Percentiles rank a stretch among this genome's conserved stretches.
Evolutionary conservation across 1,140 invertebrate genomes (phyloP).

Genomic region (Delia radicum): DNA sequence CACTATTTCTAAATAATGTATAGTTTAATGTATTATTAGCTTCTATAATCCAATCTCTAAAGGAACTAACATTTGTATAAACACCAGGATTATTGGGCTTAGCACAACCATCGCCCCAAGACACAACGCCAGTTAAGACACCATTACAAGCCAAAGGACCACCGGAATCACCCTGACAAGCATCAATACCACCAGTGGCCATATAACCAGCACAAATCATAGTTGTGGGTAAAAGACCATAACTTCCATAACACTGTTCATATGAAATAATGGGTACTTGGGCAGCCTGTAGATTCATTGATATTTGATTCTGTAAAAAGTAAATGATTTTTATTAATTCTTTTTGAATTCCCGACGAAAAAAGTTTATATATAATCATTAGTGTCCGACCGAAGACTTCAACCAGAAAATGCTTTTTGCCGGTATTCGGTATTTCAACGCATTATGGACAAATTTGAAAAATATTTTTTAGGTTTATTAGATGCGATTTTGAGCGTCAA

Average conservation of each 20-base stretch:
- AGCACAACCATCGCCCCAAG: conserved; percentile 68
- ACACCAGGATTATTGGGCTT: conserved; percentile 60
- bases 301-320: not conserved
- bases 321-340: not conserved
- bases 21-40: conserved; percentile 39
- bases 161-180: conserved; percentile 65
- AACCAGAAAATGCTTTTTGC: too few species aligned
- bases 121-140: conserved; percentile 62
- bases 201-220: conserved; percentile 30
- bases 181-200: not conserved
- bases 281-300: not conserved
- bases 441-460: too few species aligned
- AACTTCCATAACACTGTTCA: not conserved
- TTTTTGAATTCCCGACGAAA: too few species aligned
- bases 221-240: not conserved
- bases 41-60: conserved; percentile 21
- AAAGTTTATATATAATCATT: too few species aligned
- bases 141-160: conserved; percentile 60
- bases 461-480: too few species aligned
- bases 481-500: too few species aligned
- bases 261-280: conserved; percentile 13
- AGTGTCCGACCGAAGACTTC: too few species aligned
- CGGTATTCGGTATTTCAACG: too few species aligned
- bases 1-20: conserved; percentile 24
- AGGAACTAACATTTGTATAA: conserved; percentile 47